Evolutionary conservation across 2,797 vertebrate genomes (phyloP), one percentile per base, ranked within the genome.

Genomic region (Arremon brunneinucha): DNA sequence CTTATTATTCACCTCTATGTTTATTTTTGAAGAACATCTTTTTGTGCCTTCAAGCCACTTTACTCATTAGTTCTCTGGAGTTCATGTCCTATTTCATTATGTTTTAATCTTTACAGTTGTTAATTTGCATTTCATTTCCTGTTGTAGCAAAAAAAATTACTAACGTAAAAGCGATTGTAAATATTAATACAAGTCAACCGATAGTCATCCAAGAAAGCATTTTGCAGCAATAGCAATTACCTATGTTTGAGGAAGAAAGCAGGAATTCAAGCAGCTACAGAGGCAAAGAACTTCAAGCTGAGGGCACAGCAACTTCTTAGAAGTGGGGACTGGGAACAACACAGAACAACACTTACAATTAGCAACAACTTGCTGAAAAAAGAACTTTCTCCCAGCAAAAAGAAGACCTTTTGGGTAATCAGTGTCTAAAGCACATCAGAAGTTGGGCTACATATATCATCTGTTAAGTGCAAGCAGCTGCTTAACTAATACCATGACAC

Each of bases 111-210:
- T 97, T 96, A 96, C 92, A 96, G 91, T 93, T 97, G 95, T 97
- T 97, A 96, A 97, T 98, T 97, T 97, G 95, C 97, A 97, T 97
- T 97, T 98, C 92, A 97, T 97, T 97, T 97, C 91, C 96, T 79
- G 47, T 69, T 85, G 74, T 30, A 89, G 92, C 77, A 89, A 60
- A 82, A 83, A 70, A 64, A 88, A 41, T 27, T 55, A 63, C 60
- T 26, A 78, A 60, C 47, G 37, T 92, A 96, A 96, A 82, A 89
- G 70, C 91, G 95, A 95, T 93, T 97, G 96, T 97, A 96, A 98
- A 97, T 97, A 97, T 97, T 97, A 97, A 97, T 92, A 92, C 55
- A 65, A 96, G 88, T 90, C 96, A 95, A 81, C 49, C 14, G 74
- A 87, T 96, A 91, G 90, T 76, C 64, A 84, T 85, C 89, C 83